Evolutionary conservation across 2,797 vertebrate genomes (phyloP), one percentile per base, ranked within the genome.

Genomic region (Phylloscopus collybita): DNA sequence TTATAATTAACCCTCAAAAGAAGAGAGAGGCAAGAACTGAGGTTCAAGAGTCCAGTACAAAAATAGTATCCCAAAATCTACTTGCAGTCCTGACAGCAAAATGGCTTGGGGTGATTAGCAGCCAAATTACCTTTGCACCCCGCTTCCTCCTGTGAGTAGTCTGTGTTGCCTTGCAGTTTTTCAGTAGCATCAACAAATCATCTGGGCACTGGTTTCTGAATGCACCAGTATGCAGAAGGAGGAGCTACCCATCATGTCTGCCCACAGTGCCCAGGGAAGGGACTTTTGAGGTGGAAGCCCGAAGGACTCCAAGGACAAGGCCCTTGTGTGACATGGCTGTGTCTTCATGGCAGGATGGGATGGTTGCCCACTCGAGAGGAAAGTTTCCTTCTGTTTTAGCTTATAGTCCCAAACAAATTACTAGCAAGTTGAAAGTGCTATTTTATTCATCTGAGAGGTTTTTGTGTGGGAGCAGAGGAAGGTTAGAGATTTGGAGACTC

Each of bases 351-450:
- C 25, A 60, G 44, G n/a, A 76, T 1, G 1, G 40, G 44, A 19
- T 13, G 4, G 26, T 40, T 79, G 36, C n/a, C 26, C 19, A 59
- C 9, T 9, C 0, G 0, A 38, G 60, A 0, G 1, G 34, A 54
- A 78, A 59, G 4, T 16, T 84, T 47, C 38, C n/a, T 29, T 92
- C 36, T 57, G 36, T 29, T 74, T 74, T 45, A 90, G 32, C n/a
- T 26, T 65, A 53, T 25, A 49, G 32, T 34, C 19, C 22, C 57
- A 83, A 89, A 60, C 4, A 42, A 82, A 15, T 27, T 60, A 34
- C 21, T 38, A 47, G 30, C 16, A 74, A 64, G 6, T 26, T 45
- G 69, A 67, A 91, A 61, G 5, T 71, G 16, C 4, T 16, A 19
- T 87, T 89, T 82, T 61, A 47, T 82, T 89, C 4, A 65, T 19